Evolutionary conservation across 2,113 vertebrate genomes (phyloP).

Genomic region (Xiphorhynchus elegans): DNA sequence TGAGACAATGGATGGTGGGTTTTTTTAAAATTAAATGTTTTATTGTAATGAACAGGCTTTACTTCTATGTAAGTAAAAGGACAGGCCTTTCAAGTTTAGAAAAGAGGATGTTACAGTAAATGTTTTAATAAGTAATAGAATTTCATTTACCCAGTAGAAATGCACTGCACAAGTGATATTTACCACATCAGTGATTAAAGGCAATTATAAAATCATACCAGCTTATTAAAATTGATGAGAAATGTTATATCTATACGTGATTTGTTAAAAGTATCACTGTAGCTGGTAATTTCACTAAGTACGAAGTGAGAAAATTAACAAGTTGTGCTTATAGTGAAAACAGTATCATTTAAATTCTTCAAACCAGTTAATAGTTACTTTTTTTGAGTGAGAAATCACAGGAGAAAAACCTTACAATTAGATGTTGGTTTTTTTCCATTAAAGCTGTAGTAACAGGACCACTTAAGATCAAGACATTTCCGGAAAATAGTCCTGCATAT

Average conservation of each 20-base stretch:
- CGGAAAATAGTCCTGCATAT: not conserved
- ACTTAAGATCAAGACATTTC: not conserved
- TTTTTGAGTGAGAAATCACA: not conserved
- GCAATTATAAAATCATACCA: conserved; percentile 42
- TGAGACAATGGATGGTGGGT: rapidly evolving
- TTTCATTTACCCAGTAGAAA: conserved; percentile 21
- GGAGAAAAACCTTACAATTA: not conserved
- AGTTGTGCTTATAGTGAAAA: not conserved
- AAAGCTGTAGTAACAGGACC: not conserved
- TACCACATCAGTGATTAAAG: conserved; percentile 32
- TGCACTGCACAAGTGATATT: conserved; percentile 33
- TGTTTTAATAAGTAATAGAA: conserved; percentile 31
- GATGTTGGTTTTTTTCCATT: not conserved
- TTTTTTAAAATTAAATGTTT: not conserved
- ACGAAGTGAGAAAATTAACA: not conserved
- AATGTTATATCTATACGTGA: not conserved
- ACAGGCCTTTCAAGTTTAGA: not conserved
- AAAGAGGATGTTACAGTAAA: not conserved
- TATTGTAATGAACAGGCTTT: not conserved
- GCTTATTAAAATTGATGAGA: conserved; percentile 23
- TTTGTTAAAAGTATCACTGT: not conserved
- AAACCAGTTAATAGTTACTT: not conserved
- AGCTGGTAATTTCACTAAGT: not conserved
- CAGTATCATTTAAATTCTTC: not conserved
- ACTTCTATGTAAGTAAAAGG: not conserved